Base-by-base conservation (phyloP, 2,888 invertebrate species). In the Oscheius onirici region DNA sequence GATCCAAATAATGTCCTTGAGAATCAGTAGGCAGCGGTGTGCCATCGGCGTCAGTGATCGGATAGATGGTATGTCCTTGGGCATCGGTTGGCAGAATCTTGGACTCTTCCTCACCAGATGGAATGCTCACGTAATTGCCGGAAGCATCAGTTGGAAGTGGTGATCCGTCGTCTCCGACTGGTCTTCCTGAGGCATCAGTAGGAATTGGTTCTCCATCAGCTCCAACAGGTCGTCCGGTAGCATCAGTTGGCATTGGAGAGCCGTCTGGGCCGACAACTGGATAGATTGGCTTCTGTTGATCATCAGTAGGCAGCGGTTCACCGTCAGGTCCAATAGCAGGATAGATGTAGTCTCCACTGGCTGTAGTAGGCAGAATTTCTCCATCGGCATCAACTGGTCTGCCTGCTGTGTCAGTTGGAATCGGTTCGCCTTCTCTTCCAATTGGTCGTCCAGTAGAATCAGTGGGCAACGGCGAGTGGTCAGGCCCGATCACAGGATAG, bases 301-400 rank as follows among this genome's bases (percentile, higher is more conserved):
- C 26, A 49, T 79, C 77, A 10, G 76, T 80, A 15, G 76, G 73
- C n/a, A 80, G 69, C 17, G 74, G 71, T 11, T 71, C 44, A 17
- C 80, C 71, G 17, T 20, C 49, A 51, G 52, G 24, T n/a, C 26
- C 51, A 11, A 55, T 17, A 28, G 72, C 66, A 11, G 72, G 46
- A 8, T 46, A 49, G 43, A 77, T 70, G 40, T 69, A 69, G 40
- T 70, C 72, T 51, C 80, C 80, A 44, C 43, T 11, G n/a, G 55
- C 54, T 49, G 82, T 82, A 24, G 83, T 83, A n/a, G 81, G 81
- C 26, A 82, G 68, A 11, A 70, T 74, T 15, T 49, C 67, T 28
- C 75, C 76, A 22, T 74, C 73, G 20, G 17, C 55, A 15, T 61
- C 66, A n/a, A 79, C 55, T n/a, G n/a, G n/a, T n/a, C n/a, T n/a